phyloP scores from a whole-genome alignment of 1,140 invertebrate species.

The Aradophagus sp. region DNA sequence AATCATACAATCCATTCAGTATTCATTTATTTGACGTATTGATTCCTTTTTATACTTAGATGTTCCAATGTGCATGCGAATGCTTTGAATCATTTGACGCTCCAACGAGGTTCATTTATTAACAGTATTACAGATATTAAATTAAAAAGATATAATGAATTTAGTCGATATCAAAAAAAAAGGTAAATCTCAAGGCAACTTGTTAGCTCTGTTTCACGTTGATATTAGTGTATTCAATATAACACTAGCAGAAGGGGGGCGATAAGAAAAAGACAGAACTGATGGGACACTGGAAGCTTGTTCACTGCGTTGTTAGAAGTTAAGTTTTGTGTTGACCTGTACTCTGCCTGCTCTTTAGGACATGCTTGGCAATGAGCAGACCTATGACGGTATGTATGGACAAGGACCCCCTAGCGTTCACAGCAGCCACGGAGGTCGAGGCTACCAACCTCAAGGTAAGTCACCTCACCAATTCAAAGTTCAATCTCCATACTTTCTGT shows the following conservation, averaged over 20 bases:
- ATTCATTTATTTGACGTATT: conserved; percentile 11
- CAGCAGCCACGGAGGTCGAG: conserved; percentile 82
- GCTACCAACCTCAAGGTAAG: conserved; percentile 89
- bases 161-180: too few relatives aligned
- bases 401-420: conserved; percentile 88
- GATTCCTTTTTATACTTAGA: conserved; percentile 30
- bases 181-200: too few relatives aligned
- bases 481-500: too few relatives aligned
- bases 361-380: conserved; percentile 93
- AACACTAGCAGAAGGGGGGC: too few relatives aligned
- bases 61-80: conserved; percentile 66
- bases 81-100: conserved; percentile 60
- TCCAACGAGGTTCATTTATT: conserved; percentile 33
- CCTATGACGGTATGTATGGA: conserved; percentile 93
- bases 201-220: too few relatives aligned
- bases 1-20: too few relatives aligned
- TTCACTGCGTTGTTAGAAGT: conserved; percentile 40
- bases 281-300: conserved; percentile 23
- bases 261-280: too few relatives aligned
- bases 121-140: conserved; percentile 29
- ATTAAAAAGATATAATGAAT: too few relatives aligned
- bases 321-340: conserved; percentile 76
- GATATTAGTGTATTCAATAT: too few relatives aligned
- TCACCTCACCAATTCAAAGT: neutral
- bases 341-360: conserved; percentile 82